Evolutionary conservation across 1,140 invertebrate genomes (phyloP).

Genomic region (Anastrepha obliqua): DNA sequence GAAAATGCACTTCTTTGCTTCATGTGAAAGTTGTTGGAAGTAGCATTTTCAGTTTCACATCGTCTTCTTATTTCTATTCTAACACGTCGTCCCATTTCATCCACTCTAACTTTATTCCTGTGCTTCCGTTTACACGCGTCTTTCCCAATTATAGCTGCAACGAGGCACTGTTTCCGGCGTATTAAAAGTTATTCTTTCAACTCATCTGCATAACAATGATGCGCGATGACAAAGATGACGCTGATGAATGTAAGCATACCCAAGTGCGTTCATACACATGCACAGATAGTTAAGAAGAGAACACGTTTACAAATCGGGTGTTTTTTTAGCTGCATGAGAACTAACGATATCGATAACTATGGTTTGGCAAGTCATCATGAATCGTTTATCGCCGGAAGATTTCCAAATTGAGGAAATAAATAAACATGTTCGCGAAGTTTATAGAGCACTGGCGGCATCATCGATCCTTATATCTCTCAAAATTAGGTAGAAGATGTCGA

Average conservation of each 20-base stretch:
- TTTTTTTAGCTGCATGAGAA: no score
- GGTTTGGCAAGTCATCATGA: no score
- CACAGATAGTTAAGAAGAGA: neutral
- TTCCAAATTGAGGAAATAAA: no score
- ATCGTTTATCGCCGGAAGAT: no score
- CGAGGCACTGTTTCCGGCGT: neutral
- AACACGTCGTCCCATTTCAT: neutral
- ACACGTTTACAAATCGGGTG: no score
- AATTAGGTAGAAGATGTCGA: no score
- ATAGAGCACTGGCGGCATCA: no score
- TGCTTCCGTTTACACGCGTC: slow-evolving; percentile 29
- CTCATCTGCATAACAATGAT: slow-evolving; percentile 55
- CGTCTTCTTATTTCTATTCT: neutral
- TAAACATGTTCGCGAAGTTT: no score
- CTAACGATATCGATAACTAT: no score
- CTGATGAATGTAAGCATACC: slow-evolving; percentile 8
- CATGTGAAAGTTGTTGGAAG: neutral
- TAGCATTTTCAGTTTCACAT: neutral
- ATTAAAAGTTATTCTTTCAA: slow-evolving; percentile 43
- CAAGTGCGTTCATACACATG: neutral
- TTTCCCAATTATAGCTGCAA: slow-evolving; percentile 24
- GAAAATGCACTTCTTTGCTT: slow-evolving; percentile 17
- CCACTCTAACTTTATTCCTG: slow-evolving; percentile 34
- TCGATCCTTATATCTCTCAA: no score
- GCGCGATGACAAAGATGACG: slow-evolving; percentile 38